These are phyloP conservation scores for Microdon myrmicae DNA, from an alignment of 2,888 invertebrate species.

Conservation along the genomic window DNA sequence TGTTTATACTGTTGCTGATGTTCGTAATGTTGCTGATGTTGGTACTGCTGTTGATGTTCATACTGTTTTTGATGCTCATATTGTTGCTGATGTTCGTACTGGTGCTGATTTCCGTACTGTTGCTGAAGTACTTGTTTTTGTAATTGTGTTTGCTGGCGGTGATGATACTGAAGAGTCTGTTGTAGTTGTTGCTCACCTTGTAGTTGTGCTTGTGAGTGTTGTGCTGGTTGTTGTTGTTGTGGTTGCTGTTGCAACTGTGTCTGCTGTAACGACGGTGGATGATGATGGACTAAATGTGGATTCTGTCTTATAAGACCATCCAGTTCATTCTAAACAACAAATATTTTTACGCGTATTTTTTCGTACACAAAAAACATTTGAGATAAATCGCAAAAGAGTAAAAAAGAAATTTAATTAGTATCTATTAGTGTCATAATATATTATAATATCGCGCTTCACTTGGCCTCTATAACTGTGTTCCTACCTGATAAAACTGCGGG, in stretches of 20 bases:
- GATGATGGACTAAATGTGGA: constrained; percentile 77
- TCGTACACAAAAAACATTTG: background rate
- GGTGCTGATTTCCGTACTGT: constrained; percentile 9
- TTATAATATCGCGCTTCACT: no score
- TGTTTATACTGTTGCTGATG: constrained; percentile 38
- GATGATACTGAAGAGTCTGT: constrained; percentile 61
- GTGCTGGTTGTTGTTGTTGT: constrained; percentile 70
- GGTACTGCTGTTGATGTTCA: constrained; percentile 54
- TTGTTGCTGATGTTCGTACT: constrained; percentile 10
- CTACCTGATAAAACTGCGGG: constrained; percentile 71
- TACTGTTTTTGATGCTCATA: constrained; percentile 38
- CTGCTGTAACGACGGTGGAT: constrained; percentile 69
- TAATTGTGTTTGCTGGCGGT: constrained; percentile 36
- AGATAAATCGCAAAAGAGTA: background rate
- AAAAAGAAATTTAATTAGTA: constrained; percentile 1
- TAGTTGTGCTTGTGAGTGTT: constrained; percentile 73
- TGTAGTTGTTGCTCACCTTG: constrained; percentile 71
- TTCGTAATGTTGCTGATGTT: no score
- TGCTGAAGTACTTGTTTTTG: constrained; percentile 49
- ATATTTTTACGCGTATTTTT: no score
- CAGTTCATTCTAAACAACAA: constrained; percentile 73
- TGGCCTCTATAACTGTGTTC: no score
- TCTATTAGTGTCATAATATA: background rate
- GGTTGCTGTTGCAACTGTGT: constrained; percentile 60
- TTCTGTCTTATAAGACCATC: constrained; percentile 84